Base-by-base conservation (phyloP, 2,888 invertebrate species). In the Blastobasis adustella region DNA sequence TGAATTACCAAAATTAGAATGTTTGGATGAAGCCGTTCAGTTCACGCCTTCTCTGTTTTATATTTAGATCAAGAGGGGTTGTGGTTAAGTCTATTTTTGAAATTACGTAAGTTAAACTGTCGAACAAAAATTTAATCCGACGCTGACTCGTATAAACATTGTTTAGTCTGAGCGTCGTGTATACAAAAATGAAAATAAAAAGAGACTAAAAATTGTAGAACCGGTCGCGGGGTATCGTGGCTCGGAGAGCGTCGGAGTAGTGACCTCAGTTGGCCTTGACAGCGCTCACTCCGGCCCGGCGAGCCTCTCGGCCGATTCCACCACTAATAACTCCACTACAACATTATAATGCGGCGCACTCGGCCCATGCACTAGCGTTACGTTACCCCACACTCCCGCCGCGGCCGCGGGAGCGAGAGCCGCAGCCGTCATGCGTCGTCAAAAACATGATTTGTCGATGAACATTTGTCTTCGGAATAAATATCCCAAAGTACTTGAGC, bases 131-230 rank as follows among this genome's bases (percentile, higher is more conserved):
- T 81, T 54, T 87, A 84, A 85, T 84, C 81, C 77, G 76, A 78
- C 75, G 75, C 72, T 78, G 84, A 78, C 78, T 82, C 78, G 79
- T 78, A 85, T 82, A 86, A 85, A 87, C 87, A 87, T 81, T 87
- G 86, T 86, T 87, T 87, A 87, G 86, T 83, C 85, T 81, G 79
- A 78, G 82, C 79, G 77, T 79, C 80, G 81, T 83, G 82, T 85
- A 85, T 83, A 87, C 86, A 85, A 87, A 86, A 88, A 88, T 84
- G 86, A 87, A 86, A 88, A 87, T 85, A 87, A 87, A 85, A 87
- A 85, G 80, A 80, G 76, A 82, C 82, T 83, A 84, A 88, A 87
- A 86, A 85, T 86, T 79, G 81, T 85, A 80, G 81, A 87, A 87
- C 88, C 87, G 87, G 87, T 87, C 84, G 61, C 75, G 72, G 77